Base-by-base conservation (phyloP, 2,888 invertebrate species). In the Macaria notata region DNA sequence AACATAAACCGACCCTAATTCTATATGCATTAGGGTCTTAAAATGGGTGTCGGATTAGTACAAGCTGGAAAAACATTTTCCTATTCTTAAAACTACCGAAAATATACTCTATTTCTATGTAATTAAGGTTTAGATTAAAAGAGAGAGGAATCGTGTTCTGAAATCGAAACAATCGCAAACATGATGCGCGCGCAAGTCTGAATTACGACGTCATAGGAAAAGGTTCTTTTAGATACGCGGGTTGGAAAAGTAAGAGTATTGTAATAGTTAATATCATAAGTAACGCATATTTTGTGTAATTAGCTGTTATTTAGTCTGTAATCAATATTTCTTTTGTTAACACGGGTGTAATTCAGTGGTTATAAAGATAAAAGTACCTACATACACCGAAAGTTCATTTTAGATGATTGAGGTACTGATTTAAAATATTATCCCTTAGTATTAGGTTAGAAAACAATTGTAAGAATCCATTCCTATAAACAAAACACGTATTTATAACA, bases 151-250 rank as follows among this genome's bases (percentile, higher is more conserved):
- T 19, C 19, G 19, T 19, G 19, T 19, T 38, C 38, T 38, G 66
- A 60, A 75, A 82, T 84, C 81, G 85, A 83, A 86, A 71, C 75
- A 81, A 84, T 87, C 81, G 83, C 75, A 87, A 84, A 88, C 83
- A 86, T 46, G 64, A 1, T 89, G 89, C 89, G 89, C 88, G 89
- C 89, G 89, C 89, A 89, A 52, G 69, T 79, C 52, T 45, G 44
- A 86, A 56, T 66, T 78, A 57, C 74, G 76, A 77, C 69, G 76
- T 76, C 72, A 61, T 59, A 47, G 72, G 62, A 72, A 63, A 65
- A 66, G 75, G 84, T 73, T 70, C 73, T 81, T 84, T 81, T 62
- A 59, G 49, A 62, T 63, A 54, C 65, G 52, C 62, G 54, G 49
- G 8, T 47, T 31, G 31, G 4, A 33, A 9, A 7, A 51, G 39